A percentile compares a stretch with the other conserved stretches of the same genome.
Evolutionary conservation across 2,797 vertebrate genomes (phyloP).

Genomic region (Sitta carolinensis): DNA sequence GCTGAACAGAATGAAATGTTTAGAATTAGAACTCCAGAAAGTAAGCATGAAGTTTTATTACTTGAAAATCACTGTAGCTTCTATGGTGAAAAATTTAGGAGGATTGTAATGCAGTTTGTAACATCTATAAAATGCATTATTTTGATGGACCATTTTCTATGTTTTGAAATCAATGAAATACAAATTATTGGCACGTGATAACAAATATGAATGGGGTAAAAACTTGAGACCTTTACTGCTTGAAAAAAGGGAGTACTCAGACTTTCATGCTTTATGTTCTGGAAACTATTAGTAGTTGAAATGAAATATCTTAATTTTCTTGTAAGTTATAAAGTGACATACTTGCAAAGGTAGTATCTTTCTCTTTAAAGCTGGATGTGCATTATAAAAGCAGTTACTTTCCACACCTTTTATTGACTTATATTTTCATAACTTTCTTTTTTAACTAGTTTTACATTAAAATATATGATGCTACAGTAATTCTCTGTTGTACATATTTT

Average conservation of each 20-base stretch:
- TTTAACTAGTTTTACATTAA: background rate
- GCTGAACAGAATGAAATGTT: background rate
- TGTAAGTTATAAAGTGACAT: background rate
- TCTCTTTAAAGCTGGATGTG: background rate
- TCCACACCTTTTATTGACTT: background rate
- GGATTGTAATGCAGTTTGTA: background rate
- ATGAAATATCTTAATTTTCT: background rate
- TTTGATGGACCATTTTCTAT: background rate
- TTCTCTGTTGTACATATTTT: background rate
- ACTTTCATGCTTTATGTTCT: background rate
- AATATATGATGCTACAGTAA: background rate
- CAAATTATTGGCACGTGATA: background rate
- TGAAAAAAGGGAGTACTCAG: background rate
- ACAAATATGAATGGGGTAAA: background rate
- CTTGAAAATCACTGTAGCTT: background rate
- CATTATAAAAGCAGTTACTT: background rate
- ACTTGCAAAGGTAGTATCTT: background rate
- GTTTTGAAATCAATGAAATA: constrained; percentile 9
- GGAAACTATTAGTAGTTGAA: background rate
- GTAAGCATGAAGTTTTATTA: background rate
- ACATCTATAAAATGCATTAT: background rate
- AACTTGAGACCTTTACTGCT: background rate
- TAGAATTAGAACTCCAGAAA: background rate
- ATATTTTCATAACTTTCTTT: background rate
- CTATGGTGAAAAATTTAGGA: background rate